These are phyloP conservation scores for Cryptomyrus ogoouensis DNA, from an alignment of 2,113 vertebrate genomes.

Conservation along the genomic window DNA sequence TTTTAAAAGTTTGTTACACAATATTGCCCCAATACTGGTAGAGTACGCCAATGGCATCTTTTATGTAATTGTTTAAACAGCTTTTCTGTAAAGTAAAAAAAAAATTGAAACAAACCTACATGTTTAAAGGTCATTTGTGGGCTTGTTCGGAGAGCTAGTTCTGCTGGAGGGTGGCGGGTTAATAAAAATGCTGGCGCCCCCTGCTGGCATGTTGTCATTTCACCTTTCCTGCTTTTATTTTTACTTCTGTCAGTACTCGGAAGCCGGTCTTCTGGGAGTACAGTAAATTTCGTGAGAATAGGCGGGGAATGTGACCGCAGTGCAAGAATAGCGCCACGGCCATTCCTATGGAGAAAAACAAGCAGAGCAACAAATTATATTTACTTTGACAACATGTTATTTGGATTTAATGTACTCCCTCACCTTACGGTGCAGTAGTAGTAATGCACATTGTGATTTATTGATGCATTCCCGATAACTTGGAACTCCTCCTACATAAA, in stretches of 20 bases:
- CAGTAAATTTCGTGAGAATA: slow-evolving; percentile 80
- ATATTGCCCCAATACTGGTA: neutral
- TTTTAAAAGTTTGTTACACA: neutral
- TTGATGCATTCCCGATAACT: too few relatives aligned
- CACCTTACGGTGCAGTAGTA: neutral
- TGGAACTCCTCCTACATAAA: too few relatives aligned
- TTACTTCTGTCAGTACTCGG: slow-evolving; percentile 61
- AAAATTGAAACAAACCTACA: neutral
- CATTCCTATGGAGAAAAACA: slow-evolving; percentile 65
- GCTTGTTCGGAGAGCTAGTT: neutral
- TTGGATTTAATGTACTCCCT: neutral
- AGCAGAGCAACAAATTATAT: neutral
- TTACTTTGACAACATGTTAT: neutral
- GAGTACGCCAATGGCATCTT: neutral
- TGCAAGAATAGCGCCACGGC: slow-evolving; percentile 68
- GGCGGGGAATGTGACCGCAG: slow-evolving; percentile 71
- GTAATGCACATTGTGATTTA: too few relatives aligned
- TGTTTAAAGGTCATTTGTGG: neutral
- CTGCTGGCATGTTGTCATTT: neutral
- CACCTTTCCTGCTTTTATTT: slow-evolving; percentile 42
- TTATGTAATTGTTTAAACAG: neutral
- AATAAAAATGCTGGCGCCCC: neutral
- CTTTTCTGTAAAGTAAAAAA: neutral
- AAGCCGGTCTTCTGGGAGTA: slow-evolving; percentile 73
- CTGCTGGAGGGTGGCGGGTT: neutral